Conservation (phyloP, 2,113 vertebrate species). For the Oxygymnocypris stewartii region DNA sequence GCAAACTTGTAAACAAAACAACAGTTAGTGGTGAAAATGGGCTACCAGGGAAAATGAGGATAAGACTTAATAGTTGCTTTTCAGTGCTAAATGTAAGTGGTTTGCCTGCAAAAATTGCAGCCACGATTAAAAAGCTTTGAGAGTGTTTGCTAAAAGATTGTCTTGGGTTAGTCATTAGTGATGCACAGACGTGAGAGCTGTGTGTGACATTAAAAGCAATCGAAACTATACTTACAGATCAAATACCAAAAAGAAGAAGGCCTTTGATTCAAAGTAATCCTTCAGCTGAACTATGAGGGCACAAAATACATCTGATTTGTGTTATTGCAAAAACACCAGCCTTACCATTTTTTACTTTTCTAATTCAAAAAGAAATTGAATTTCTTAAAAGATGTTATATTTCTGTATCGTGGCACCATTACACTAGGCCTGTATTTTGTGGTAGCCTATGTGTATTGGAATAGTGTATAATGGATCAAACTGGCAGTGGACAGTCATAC, state of each 20-base stretch:
- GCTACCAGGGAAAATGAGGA: neutral
- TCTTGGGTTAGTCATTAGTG: neutral
- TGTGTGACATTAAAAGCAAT: neutral
- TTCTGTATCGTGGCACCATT: neutral
- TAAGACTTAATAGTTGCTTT: neutral
- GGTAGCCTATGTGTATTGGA: neutral
- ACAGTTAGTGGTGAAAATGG: neutral
- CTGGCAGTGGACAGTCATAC: constrained; percentile 65
- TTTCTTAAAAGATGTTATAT: neutral
- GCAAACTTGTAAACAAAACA: neutral
- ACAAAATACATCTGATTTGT: constrained; percentile 36
- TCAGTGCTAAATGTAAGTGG: neutral
- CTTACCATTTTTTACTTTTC: neutral
- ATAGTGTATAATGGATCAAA: neutral
- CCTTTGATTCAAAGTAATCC: constrained; percentile 92
- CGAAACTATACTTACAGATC: constrained; percentile 85
- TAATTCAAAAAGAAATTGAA: neutral
- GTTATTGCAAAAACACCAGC: neutral
- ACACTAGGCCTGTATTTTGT: neutral
- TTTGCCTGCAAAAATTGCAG: neutral
- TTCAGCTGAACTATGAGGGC: constrained; percentile 89
- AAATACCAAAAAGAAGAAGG: constrained; percentile 96
- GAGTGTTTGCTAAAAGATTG: neutral
- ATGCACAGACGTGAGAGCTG: neutral
- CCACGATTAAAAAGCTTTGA: neutral